These are phyloP conservation scores for Linurgus olivaceus DNA, from an alignment of 2,797 vertebrate genomes.

Conservation along the genomic window DNA sequence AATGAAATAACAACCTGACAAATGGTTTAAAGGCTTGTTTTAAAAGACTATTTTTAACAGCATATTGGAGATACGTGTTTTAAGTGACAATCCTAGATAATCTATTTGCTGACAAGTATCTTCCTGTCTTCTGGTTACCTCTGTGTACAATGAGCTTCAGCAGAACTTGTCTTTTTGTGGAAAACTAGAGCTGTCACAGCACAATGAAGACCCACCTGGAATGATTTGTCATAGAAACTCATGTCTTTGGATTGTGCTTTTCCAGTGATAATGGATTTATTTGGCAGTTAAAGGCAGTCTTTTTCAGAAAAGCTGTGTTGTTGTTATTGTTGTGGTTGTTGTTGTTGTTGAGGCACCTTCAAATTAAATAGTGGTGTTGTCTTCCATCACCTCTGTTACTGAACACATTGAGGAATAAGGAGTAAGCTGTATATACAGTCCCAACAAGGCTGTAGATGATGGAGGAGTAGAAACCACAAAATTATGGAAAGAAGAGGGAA, in stretches of 20 bases:
- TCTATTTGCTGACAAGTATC: background rate
- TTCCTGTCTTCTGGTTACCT: background rate
- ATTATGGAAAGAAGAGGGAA: background rate
- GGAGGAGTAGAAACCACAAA: background rate
- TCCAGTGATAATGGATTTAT: background rate
- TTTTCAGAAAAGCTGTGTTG: background rate
- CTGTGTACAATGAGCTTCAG: background rate
- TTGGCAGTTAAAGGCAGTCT: background rate
- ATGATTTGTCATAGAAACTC: fast-evolving
- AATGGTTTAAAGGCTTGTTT: background rate
- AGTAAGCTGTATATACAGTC: background rate
- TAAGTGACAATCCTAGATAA: background rate
- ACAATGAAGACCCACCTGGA: background rate
- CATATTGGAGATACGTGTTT: background rate
- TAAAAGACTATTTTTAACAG: background rate
- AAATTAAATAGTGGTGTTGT: background rate
- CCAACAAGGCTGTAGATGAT: background rate
- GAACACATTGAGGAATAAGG: background rate
- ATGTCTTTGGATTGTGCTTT: background rate
- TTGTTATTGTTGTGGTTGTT: fast-evolving
- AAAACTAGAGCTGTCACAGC: background rate
- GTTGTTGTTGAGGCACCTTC: background rate
- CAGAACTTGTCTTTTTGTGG: background rate
- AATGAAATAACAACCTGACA: background rate
- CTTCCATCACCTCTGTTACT: background rate